A percentile compares a stretch with the other conserved stretches of the same genome.
Conservation (phyloP, 2,113 vertebrate species). For the Sceloporus tristichus region DNA sequence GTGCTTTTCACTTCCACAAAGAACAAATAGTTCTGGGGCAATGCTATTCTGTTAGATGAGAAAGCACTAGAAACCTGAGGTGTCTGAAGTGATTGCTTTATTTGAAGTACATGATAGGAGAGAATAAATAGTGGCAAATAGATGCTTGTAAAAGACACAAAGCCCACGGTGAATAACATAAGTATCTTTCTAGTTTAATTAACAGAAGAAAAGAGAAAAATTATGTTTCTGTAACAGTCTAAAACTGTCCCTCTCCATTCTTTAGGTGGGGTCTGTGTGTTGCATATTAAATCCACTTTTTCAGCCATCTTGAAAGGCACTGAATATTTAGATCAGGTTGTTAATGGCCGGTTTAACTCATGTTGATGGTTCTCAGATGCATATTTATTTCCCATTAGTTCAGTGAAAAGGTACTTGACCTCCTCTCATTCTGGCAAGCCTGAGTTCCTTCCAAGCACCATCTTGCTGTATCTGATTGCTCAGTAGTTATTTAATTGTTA, state of each 20-base stretch:
- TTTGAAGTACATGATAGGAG: neutral
- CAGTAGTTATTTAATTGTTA: conserved; percentile 59
- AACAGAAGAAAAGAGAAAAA: neutral
- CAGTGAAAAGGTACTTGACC: neutral
- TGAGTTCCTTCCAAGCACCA: neutral
- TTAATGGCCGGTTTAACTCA: neutral
- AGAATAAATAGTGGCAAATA: neutral
- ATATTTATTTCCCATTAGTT: neutral
- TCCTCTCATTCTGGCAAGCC: neutral
- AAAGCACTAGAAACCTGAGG: neutral
- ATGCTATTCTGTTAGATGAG: neutral
- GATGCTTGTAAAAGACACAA: neutral
- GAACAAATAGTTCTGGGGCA: neutral
- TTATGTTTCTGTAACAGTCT: too few species aligned
- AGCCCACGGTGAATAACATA: too few species aligned
- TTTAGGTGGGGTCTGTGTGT: neutral
- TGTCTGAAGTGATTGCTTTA: neutral
- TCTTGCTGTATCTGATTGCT: conserved; percentile 56
- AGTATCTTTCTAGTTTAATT: neutral
- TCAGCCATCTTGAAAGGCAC: neutral
- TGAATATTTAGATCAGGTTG: too few species aligned
- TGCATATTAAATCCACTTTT: neutral
- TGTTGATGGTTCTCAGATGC: neutral
- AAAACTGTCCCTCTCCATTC: neutral
- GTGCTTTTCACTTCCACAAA: neutral